These are phyloP conservation scores for Agapornis canus DNA, from an alignment of 2,797 vertebrate genomes.

Conservation along the genomic window DNA sequence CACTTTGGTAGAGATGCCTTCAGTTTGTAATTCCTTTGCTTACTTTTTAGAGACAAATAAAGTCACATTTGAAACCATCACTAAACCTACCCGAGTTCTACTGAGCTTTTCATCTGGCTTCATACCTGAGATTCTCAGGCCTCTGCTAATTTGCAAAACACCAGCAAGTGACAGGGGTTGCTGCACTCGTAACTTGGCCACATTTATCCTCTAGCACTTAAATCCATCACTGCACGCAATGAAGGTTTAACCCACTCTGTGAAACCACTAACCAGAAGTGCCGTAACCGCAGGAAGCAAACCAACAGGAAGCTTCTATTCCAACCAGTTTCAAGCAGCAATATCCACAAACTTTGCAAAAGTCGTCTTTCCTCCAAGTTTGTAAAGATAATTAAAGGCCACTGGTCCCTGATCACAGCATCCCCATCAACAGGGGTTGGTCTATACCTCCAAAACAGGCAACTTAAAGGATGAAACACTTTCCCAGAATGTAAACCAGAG, in stretches of 20 bases:
- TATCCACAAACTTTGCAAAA: not conserved
- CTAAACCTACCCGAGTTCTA: not conserved
- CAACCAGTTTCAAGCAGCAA: not conserved
- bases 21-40: not conserved
- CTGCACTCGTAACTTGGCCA: not conserved
- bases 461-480: not conserved
- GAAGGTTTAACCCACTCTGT: not conserved
- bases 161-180: not conserved
- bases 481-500: not conserved
- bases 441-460: not conserved
- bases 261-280: not conserved
- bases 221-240: not conserved
- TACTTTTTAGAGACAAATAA: not conserved
- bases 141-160: not conserved
- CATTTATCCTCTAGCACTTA: not conserved
- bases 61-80: not conserved
- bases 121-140: not conserved
- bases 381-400: not conserved
- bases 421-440: not conserved
- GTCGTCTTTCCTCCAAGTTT: accelerated
- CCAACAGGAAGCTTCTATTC: not conserved
- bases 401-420: not conserved
- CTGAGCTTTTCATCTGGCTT: not conserved
- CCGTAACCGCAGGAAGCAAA: not conserved
- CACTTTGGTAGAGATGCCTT: not conserved